These are phyloP conservation scores for Tinamus major DNA, from an alignment of 2,797 vertebrate species.

Conservation along the genomic window DNA sequence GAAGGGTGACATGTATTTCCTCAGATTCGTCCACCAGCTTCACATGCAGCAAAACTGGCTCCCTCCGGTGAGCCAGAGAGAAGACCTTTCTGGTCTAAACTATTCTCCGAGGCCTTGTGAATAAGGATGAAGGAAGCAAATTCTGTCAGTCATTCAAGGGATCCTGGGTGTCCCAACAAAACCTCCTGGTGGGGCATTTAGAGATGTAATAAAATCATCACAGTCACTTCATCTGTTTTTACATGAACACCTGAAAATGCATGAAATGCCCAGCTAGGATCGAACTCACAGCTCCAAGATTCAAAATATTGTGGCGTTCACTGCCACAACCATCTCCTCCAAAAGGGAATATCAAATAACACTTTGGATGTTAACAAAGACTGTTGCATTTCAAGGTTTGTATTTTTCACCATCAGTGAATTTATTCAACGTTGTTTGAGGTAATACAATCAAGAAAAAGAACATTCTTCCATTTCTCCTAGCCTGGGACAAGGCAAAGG, in stretches of 20 bases:
- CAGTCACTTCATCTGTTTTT: constrained; percentile 2
- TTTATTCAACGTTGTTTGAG: not conserved
- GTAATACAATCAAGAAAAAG: not conserved
- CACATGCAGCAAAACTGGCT: not conserved
- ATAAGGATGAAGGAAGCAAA: not conserved
- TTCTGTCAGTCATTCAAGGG: not conserved
- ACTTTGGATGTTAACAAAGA: not conserved
- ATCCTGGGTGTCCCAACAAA: not conserved
- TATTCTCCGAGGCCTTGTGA: not conserved
- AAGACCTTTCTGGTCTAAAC: not conserved
- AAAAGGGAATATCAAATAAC: not conserved
- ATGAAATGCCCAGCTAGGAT: not conserved
- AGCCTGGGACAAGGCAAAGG: not conserved
- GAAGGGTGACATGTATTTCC: not conserved
- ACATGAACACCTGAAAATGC: not conserved
- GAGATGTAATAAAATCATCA: constrained; percentile 28
- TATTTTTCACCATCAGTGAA: not conserved
- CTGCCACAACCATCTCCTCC: not conserved
- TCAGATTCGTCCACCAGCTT: not conserved
- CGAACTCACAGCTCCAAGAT: not conserved
- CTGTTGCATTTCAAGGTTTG: not conserved
- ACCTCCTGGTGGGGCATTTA: not conserved
- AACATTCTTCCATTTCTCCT: not conserved
- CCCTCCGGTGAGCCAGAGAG: not conserved
- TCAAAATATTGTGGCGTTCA: constrained; percentile 7